phyloP scores from a whole-genome alignment of 2,113 vertebrate species.

The Oreamnos americanus region DNA sequence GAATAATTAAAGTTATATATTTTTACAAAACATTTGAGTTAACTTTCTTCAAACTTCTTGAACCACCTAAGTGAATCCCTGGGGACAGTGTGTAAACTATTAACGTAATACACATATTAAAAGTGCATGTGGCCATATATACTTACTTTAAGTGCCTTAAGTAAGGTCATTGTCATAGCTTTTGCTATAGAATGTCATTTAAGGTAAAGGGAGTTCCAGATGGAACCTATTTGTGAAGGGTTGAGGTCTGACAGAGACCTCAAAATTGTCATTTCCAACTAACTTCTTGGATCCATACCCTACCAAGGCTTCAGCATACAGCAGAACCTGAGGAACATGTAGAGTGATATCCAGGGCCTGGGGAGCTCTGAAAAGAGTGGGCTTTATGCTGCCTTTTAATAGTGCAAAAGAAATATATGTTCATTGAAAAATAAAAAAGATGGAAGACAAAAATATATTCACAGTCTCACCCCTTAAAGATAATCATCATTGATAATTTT shows the following conservation, averaged over 20 bases:
- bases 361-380: neutral
- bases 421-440: neutral
- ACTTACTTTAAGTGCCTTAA: neutral
- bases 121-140: neutral
- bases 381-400: neutral
- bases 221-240: neutral
- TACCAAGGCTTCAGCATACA: neutral
- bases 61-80: neutral
- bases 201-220: rapidly evolving
- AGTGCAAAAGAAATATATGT: neutral
- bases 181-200: neutral
- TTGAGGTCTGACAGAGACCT: neutral
- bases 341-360: neutral
- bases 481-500: neutral
- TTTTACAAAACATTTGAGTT: neutral
- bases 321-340: rapidly evolving
- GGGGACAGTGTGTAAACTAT: neutral
- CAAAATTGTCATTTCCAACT: neutral
- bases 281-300: rapidly evolving
- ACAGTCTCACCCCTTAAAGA: neutral
- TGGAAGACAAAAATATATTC: neutral
- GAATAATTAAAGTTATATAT: neutral
- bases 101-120: neutral
- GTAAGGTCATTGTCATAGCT: neutral
- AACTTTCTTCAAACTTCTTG: neutral